Conservation (phyloP, 2,797 vertebrate species). For the Eulemur coronatus region DNA sequence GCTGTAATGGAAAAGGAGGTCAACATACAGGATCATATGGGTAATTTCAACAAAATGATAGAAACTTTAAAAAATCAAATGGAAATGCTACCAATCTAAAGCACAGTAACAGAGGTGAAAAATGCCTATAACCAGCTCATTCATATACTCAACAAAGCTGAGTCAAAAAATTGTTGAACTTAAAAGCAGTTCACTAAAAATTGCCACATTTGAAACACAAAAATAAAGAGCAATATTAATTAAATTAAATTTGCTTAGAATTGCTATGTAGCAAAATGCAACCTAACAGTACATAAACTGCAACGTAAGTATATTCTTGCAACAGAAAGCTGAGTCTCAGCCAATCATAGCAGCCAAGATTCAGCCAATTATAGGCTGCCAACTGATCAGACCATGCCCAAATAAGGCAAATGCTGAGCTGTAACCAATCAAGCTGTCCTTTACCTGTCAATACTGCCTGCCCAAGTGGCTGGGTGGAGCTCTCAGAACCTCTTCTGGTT, state of each 20-base stretch:
- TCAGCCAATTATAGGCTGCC: not conserved
- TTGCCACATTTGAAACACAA: not conserved
- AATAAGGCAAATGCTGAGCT: not conserved
- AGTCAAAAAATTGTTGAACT: not conserved
- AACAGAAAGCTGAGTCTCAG: not conserved
- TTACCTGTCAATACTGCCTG: not conserved
- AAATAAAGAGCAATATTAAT: not conserved
- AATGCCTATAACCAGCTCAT: not conserved
- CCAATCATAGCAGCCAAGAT: not conserved
- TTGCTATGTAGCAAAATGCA: not conserved
- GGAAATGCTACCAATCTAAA: not conserved
- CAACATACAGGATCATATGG: not conserved
- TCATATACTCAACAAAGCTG: no score
- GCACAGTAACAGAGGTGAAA: not conserved
- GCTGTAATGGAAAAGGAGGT: not conserved
- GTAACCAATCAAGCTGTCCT: not conserved
- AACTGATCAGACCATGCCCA: not conserved
- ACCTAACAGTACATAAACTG: not conserved
- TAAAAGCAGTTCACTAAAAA: not conserved
- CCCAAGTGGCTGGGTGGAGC: not conserved
- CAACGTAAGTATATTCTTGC: not conserved
- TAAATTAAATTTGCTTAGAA: not conserved
- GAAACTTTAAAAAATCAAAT: not conserved
- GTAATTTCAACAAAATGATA: not conserved
- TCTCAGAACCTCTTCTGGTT: not conserved